Percentiles rank a stretch among this genome's conserved stretches.
Conservation (phyloP, 2,113 vertebrate species). For the Rhinogobius similis region DNA sequence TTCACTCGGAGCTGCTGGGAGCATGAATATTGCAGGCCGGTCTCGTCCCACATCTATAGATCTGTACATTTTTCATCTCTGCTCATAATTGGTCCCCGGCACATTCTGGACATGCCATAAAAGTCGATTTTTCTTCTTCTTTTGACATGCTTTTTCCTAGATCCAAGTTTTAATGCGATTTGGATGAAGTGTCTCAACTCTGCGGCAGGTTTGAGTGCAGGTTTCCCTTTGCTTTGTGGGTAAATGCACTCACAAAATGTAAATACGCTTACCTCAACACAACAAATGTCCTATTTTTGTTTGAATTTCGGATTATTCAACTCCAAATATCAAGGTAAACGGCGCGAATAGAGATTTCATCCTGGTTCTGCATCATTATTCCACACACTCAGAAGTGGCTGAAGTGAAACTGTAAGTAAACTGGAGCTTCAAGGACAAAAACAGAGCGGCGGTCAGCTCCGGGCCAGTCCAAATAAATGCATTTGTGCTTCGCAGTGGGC, state of each 20-base stretch:
- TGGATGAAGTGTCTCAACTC: too few species aligned
- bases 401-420: slow-evolving; percentile 40
- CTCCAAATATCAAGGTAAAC: slow-evolving; percentile 21
- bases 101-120: background rate
- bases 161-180: too few species aligned
- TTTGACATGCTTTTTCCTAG: too few species aligned
- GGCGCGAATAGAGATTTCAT: slow-evolving; percentile 43
- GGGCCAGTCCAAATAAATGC: slow-evolving; percentile 45
- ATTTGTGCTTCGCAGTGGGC: slow-evolving; percentile 12
- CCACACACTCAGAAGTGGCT: slow-evolving; percentile 26
- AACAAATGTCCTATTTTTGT: too few species aligned
- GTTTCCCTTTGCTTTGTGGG: too few species aligned
- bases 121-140: too few species aligned
- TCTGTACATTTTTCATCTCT: background rate
- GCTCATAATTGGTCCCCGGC: background rate
- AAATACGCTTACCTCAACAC: too few species aligned
- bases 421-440: slow-evolving; percentile 30
- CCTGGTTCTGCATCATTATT: slow-evolving; percentile 28
- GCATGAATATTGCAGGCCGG: background rate
- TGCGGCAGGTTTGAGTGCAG: too few species aligned
- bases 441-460: slow-evolving; percentile 17
- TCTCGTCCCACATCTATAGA: background rate
- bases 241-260: too few species aligned
- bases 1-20: background rate
- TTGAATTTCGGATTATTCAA: too few species aligned